These are phyloP conservation scores for Cyanoderma ruficeps DNA, from an alignment of 2,113 vertebrate genomes.

Conservation along the genomic window DNA sequence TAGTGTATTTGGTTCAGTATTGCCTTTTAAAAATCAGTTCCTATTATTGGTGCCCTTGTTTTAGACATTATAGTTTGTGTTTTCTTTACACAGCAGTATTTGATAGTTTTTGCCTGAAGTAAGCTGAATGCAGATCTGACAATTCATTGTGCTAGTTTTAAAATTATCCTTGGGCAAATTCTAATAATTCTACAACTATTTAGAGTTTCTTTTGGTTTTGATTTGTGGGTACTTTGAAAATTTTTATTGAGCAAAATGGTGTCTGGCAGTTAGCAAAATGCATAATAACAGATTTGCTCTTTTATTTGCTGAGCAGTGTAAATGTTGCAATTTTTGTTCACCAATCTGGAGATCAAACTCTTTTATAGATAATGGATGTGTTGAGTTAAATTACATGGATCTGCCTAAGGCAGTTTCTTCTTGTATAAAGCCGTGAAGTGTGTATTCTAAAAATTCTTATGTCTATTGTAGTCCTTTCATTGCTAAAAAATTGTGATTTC, in stretches of 20 bases:
- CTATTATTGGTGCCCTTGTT: background rate
- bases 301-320: background rate
- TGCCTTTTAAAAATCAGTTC: background rate
- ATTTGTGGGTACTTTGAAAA: background rate
- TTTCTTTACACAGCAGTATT: background rate
- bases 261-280: slow-evolving; percentile 2
- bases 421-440: background rate
- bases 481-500: background rate
- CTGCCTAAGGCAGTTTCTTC: slow-evolving; percentile 18
- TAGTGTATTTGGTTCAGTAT: background rate
- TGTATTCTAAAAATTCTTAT: background rate
- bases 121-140: background rate
- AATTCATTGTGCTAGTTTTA: background rate
- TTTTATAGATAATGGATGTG: slow-evolving; percentile 8
- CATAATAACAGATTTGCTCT: background rate
- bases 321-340: slow-evolving; percentile 8
- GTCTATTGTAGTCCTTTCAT: background rate
- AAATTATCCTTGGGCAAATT: background rate
- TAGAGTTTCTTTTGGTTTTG: background rate
- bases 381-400: slow-evolving; percentile 26
- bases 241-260: slow-evolving; percentile 2
- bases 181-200: background rate
- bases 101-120: background rate
- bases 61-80: background rate
- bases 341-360: slow-evolving; percentile 1